phyloP scores from a whole-genome alignment of 2,113 vertebrate species.

The Scalopus aquaticus region DNA sequence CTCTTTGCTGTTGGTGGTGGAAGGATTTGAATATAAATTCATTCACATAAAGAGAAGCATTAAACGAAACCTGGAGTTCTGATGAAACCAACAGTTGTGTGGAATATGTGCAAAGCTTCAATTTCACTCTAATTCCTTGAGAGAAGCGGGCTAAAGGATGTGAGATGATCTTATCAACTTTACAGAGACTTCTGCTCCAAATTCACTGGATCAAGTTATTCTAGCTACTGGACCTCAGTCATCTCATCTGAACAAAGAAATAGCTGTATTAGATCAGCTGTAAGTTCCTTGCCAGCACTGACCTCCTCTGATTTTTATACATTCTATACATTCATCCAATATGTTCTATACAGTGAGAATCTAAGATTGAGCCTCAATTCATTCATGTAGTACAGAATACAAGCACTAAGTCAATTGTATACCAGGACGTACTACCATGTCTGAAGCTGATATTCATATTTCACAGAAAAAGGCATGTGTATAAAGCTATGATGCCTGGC shows the following conservation, averaged over 20 bases:
- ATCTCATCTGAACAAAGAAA: neutral
- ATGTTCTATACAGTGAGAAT: neutral
- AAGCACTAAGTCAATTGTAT: neutral
- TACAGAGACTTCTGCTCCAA: neutral
- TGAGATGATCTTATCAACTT: neutral
- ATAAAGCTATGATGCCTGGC: neutral
- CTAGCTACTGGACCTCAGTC: neutral
- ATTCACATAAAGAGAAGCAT: neutral
- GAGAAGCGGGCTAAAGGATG: neutral
- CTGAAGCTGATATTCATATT: neutral
- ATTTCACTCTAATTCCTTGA: neutral
- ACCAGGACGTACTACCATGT: neutral
- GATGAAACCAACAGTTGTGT: neutral
- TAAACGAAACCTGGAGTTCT: slow-evolving; percentile 23
- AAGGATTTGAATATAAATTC: slow-evolving; percentile 45
- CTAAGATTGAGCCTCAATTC: neutral
- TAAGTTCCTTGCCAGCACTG: neutral
- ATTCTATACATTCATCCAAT: neutral
- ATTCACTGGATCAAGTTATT: neutral
- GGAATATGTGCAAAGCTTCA: neutral
- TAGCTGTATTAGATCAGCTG: neutral
- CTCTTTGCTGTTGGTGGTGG: neutral
- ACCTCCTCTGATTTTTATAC: neutral
- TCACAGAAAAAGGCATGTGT: neutral
- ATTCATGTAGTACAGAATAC: neutral